A percentile compares a stretch with the other conserved stretches of the same genome.
Conservation (phyloP, 1,140 invertebrate species). For the Diabrotica virgifera region DNA sequence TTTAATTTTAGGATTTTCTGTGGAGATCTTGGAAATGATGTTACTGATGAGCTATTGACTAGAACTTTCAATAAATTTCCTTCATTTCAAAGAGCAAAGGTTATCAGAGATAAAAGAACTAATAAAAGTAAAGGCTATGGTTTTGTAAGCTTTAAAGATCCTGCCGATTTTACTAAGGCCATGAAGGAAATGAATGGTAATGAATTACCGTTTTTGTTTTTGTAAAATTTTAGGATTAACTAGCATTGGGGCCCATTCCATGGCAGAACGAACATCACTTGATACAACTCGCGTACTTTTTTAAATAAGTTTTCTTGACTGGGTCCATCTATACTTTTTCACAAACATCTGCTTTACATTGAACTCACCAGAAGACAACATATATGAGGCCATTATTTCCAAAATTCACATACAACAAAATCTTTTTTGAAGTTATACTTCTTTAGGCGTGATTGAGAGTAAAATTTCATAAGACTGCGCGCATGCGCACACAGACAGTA, state of each 20-base stretch:
- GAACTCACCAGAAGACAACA: too few species aligned
- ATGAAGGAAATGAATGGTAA: slow-evolving; percentile 97
- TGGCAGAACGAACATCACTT: not conserved
- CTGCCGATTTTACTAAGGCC: slow-evolving; percentile 94
- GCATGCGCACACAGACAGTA: too few species aligned
- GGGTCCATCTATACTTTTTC: too few species aligned
- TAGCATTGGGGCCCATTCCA: too few species aligned
- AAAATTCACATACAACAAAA: too few species aligned
- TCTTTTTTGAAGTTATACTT: too few species aligned
- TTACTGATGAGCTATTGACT: slow-evolving; percentile 91
- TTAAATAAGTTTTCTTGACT: too few species aligned
- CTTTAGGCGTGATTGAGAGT: too few species aligned
- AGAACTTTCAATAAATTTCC: slow-evolving; percentile 94
- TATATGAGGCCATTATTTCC: too few species aligned
- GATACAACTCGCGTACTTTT: not conserved
- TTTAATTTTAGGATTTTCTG: slow-evolving; percentile 98
- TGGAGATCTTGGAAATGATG: slow-evolving; percentile 98
- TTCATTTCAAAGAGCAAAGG: slow-evolving; percentile 93
- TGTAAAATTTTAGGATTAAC: slow-evolving; percentile 17
- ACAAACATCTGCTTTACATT: too few species aligned
- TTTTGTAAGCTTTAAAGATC: slow-evolving; percentile 98
- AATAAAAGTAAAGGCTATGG: slow-evolving; percentile 99
- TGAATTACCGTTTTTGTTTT: slow-evolving; percentile 32
- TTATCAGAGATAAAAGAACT: slow-evolving; percentile 92
- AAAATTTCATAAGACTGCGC: too few species aligned